These are phyloP conservation scores for Corvus cornix DNA, from an alignment of 2,113 vertebrate genomes.

Conservation along the genomic window DNA sequence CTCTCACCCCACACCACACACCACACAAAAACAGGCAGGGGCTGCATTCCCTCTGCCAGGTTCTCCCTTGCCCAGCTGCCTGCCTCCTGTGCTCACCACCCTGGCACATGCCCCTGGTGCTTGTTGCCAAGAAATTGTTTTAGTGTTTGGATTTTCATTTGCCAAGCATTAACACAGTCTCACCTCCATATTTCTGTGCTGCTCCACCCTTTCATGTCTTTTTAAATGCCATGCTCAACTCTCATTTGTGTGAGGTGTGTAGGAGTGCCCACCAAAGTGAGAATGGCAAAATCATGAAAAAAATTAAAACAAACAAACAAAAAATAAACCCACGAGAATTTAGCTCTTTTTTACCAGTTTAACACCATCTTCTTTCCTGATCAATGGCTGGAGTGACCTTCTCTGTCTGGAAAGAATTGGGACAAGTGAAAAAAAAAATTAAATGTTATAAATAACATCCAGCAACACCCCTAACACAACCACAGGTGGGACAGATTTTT, in stretches of 20 bases:
- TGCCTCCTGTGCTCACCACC: neutral
- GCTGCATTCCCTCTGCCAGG: neutral
- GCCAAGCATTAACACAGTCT: neutral
- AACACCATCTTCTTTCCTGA: neutral
- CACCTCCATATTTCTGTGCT: neutral
- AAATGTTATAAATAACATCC: neutral
- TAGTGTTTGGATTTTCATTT: neutral
- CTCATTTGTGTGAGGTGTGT: neutral
- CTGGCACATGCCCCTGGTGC: neutral
- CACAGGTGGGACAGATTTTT: neutral
- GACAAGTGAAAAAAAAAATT: constrained; percentile 10
- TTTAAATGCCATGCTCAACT: neutral
- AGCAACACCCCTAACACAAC: neutral
- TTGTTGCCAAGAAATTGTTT: neutral
- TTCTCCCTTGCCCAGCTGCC: neutral
- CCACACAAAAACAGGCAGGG: neutral
- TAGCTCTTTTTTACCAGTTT: neutral
- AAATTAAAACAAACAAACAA: too few relatives aligned
- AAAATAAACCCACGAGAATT: neutral
- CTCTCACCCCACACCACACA: neutral
- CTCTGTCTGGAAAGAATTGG: neutral
- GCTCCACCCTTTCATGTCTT: neutral
- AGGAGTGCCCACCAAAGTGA: neutral
- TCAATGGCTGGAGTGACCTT: neutral
- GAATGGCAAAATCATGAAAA: neutral